Conservation (phyloP, 2,113 vertebrate species). For the Salvelinus fontinalis region DNA sequence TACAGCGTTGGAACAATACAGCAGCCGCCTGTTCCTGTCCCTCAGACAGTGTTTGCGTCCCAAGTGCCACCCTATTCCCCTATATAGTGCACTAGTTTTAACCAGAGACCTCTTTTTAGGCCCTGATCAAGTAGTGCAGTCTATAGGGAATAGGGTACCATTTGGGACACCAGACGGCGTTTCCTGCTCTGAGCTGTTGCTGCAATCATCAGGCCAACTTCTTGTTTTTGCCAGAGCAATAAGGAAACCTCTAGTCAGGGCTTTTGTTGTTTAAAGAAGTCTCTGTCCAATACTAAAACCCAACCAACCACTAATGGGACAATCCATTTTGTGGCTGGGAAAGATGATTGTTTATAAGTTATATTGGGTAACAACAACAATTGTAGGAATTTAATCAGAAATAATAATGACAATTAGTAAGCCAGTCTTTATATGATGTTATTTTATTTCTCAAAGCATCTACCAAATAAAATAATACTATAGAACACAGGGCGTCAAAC, state of each 20-base stretch:
- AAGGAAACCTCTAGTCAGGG: conserved; percentile 68
- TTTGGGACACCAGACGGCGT: conserved; percentile 3
- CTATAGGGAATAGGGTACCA: neutral
- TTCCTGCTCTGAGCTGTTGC: conserved; percentile 13
- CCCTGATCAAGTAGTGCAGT: no score
- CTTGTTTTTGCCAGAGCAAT: conserved; percentile 65
- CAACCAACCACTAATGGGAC: conserved; percentile 43
- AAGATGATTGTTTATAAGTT: neutral
- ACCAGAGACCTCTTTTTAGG: no score
- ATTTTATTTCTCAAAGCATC: no score
- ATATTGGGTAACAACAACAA: no score
- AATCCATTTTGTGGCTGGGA: conserved; percentile 47
- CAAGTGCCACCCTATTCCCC: neutral
- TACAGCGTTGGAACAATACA: conserved; percentile 31
- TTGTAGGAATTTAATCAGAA: no score
- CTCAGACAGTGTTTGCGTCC: no score
- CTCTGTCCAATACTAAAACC: conserved; percentile 34
- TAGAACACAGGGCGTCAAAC: no score
- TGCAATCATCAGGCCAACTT: conserved; percentile 44
- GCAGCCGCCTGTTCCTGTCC: conserved; percentile 16
- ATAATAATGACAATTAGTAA: no score
- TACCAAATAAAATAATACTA: no score
- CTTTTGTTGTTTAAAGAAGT: conserved; percentile 40
- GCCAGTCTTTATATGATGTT: no score
- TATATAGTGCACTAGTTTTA: neutral